A percentile compares a stretch with the other conserved stretches of the same genome.
Evolutionary conservation across 2,888 invertebrate species (phyloP).

Genomic region (Muscina levida): DNA sequence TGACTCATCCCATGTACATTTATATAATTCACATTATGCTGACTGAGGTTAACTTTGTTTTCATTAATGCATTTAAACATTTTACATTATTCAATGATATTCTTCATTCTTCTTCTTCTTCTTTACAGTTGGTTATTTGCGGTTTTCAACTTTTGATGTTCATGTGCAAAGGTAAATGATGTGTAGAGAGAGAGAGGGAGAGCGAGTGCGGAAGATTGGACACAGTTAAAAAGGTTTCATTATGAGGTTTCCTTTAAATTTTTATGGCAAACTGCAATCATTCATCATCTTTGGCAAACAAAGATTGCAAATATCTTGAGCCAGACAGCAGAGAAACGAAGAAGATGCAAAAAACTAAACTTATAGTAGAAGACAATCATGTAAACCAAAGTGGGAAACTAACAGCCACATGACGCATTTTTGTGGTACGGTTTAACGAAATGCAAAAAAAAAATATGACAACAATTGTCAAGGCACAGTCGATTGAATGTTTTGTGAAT

Average conservation of each 20-base stretch:
- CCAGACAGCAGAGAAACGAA: neutral
- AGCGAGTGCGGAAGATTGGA: too few relatives aligned
- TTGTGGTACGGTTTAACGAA: neutral
- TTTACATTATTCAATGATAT: neutral
- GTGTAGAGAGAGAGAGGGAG: neutral
- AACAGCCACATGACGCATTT: slow-evolving; percentile 22
- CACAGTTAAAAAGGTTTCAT: slow-evolving; percentile 14
- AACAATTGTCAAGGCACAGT: too few relatives aligned
- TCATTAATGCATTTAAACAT: slow-evolving; percentile 7
- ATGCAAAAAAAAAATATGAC: neutral
- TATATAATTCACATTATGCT: too few relatives aligned
- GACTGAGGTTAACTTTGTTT: neutral
- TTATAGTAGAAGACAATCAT: too few relatives aligned
- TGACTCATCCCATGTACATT: too few relatives aligned
- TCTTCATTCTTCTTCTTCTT: neutral
- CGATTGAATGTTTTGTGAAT: too few relatives aligned
- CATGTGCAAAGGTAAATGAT: neutral
- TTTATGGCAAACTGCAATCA: slow-evolving; percentile 37
- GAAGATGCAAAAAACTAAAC: slow-evolving; percentile 3
- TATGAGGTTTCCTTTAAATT: slow-evolving; percentile 21
- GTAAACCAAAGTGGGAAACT: neutral
- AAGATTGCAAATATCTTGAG: slow-evolving; percentile 3
- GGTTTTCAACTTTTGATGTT: slow-evolving; percentile 20
- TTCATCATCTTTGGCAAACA: slow-evolving; percentile 43
- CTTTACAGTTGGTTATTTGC: neutral